Conservation (phyloP, 2,797 vertebrate species). For the Myripristis jacobus region DNA sequence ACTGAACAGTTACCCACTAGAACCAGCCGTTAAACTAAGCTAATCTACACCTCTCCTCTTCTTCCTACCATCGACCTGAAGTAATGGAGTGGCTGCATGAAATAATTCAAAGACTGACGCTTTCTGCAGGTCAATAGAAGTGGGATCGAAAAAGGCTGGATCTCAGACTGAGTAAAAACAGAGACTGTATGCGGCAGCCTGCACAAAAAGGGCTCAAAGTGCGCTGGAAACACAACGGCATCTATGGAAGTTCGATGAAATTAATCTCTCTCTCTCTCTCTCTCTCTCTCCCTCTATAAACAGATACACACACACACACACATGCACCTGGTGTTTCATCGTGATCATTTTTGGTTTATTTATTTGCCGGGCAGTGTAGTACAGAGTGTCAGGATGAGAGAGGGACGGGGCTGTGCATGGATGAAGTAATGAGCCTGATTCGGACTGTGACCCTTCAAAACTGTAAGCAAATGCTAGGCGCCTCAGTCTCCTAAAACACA, state of each 20-base stretch:
- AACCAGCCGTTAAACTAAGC: conserved; percentile 10
- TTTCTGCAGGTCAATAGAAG: conserved; percentile 27
- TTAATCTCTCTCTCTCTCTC: neutral
- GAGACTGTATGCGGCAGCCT: conserved; percentile 33
- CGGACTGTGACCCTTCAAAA: no score
- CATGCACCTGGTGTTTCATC: no score
- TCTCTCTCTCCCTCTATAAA: conserved; percentile 1
- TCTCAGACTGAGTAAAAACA: conserved; percentile 27
- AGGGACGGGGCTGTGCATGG: no score
- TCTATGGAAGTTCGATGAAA: conserved; percentile 7
- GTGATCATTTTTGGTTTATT: no score
- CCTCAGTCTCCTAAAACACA: no score
- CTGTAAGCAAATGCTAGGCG: no score
- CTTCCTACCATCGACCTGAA: neutral
- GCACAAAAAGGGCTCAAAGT: conserved; percentile 32
- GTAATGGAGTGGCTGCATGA: conserved; percentile 10
- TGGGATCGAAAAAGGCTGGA: conserved; percentile 13
- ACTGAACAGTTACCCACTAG: conserved; percentile 4
- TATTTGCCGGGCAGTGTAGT: no score
- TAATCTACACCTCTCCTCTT: conserved; percentile 20
- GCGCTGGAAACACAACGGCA: neutral
- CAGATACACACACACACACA: neutral
- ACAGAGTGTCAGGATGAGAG: no score
- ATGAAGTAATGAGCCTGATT: no score
- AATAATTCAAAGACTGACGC: conserved; percentile 35